These are phyloP conservation scores for Puma concolor DNA, from an alignment of 2,113 vertebrate genomes.

Conservation along the genomic window DNA sequence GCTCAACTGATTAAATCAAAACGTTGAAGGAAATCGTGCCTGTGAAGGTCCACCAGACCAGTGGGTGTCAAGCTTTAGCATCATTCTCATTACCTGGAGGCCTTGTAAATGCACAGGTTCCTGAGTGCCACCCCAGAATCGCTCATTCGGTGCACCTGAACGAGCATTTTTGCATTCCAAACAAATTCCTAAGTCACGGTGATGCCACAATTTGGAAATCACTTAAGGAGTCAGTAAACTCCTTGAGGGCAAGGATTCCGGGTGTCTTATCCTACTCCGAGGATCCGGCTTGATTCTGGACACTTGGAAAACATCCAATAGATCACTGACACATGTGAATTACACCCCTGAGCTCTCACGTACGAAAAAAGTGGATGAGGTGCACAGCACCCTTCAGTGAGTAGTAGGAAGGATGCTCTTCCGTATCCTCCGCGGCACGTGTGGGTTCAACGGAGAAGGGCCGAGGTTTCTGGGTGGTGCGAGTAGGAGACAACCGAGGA, in stretches of 20 bases:
- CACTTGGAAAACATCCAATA: not conserved
- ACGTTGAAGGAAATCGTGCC: not conserved
- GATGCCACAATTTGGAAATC: not conserved
- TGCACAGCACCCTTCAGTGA: no score
- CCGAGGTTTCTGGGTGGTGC: not conserved
- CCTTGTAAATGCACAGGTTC: not conserved
- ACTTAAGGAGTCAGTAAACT: no score
- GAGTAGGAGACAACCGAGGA: not conserved
- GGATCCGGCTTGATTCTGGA: no score
- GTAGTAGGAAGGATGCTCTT: not conserved
- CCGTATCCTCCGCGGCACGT: not conserved
- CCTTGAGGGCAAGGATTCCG: fast-evolving
- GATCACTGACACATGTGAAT: fast-evolving
- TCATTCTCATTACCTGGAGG: not conserved
- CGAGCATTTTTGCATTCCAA: not conserved
- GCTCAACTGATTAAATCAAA: not conserved
- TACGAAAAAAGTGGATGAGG: fast-evolving
- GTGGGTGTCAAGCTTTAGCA: fast-evolving
- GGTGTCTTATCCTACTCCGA: fast-evolving
- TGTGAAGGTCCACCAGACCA: not conserved
- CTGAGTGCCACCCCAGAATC: not conserved
- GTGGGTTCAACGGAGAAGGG: not conserved
- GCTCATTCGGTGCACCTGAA: no score
- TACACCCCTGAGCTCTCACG: fast-evolving
- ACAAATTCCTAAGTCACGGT: fast-evolving